phyloP scores from a whole-genome alignment of 1,140 invertebrate species.

The Phymastichus coffea region DNA sequence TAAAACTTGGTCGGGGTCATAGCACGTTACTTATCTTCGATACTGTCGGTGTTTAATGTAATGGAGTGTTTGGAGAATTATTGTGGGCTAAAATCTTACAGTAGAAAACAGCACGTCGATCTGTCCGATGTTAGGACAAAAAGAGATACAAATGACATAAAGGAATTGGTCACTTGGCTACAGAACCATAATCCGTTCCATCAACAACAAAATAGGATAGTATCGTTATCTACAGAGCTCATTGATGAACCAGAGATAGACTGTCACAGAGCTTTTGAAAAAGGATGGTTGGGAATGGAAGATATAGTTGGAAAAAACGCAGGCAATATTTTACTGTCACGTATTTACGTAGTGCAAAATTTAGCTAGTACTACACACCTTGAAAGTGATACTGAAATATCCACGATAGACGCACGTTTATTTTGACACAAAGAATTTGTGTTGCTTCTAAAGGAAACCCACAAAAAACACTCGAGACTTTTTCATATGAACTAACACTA shows the following conservation, averaged over 20 bases:
- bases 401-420: conserved; percentile 40
- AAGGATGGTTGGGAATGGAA: conserved; percentile 6
- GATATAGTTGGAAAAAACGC: conserved; percentile 22
- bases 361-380: conserved; percentile 23
- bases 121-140: conserved; percentile 42
- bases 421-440: conserved; percentile 48
- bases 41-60: conserved; percentile 23
- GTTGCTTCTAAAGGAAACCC: conserved; percentile 28
- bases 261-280: background rate
- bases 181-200: conserved; percentile 42
- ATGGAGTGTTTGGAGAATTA: conserved; percentile 41
- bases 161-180: conserved; percentile 45
- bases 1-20: conserved; percentile 29
- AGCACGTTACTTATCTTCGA: conserved; percentile 21
- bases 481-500: conserved; percentile 44
- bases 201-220: conserved; percentile 29
- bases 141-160: conserved; percentile 43
- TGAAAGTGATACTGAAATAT: conserved; percentile 24
- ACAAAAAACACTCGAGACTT: conserved; percentile 39
- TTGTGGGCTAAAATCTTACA: conserved; percentile 37
- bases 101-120: conserved; percentile 52
- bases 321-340: conserved; percentile 8
- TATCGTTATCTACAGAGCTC: conserved; percentile 44
- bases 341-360: conserved; percentile 12
- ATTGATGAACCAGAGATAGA: background rate